A percentile compares a stretch with the other conserved stretches of the same genome.
phyloP scores from a whole-genome alignment of 1,140 invertebrate species.

The Drosophila funebris region DNA sequence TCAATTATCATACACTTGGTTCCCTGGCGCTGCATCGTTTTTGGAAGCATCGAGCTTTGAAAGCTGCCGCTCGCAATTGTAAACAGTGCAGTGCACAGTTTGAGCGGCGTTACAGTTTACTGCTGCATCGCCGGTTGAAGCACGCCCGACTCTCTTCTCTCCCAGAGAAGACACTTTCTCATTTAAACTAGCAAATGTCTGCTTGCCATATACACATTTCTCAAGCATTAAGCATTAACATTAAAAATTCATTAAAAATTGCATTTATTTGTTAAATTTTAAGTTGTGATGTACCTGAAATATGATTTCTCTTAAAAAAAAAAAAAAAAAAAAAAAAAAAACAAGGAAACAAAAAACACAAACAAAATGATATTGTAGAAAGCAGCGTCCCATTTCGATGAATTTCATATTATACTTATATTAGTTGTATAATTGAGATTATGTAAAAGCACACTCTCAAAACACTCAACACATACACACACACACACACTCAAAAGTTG shows the following conservation, averaged over 20 bases:
- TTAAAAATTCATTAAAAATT: slow-evolving; percentile 53
- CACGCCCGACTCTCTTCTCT: slow-evolving; percentile 12
- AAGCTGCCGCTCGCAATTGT: slow-evolving; percentile 24
- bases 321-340: slow-evolving; percentile 37
- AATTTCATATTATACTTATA: slow-evolving; percentile 47
- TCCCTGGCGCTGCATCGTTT: slow-evolving; percentile 84
- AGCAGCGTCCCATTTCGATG: slow-evolving; percentile 29
- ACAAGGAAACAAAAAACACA: slow-evolving; percentile 4
- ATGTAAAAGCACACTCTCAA: slow-evolving; percentile 27
- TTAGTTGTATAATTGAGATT: slow-evolving; percentile 60
- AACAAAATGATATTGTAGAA: slow-evolving; percentile 24
- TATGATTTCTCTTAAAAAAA: slow-evolving; percentile 81
- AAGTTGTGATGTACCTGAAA: slow-evolving; percentile 84
- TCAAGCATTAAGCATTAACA: slow-evolving; percentile 60
- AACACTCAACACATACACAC: slow-evolving; percentile 3
- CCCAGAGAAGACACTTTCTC: slow-evolving; percentile 23
- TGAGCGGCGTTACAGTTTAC: slow-evolving; percentile 54
- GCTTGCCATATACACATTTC: slow-evolving; percentile 64
- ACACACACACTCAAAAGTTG: slow-evolving; percentile 9
- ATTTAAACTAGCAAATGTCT: slow-evolving; percentile 57
- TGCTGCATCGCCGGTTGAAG: slow-evolving; percentile 41
- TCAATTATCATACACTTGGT: slow-evolving; percentile 84
- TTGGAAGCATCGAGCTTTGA: slow-evolving; percentile 82
- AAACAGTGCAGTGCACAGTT: slow-evolving; percentile 52
- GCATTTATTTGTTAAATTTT: slow-evolving; percentile 82